A percentile compares a stretch with the other conserved stretches of the same genome.
These are phyloP conservation scores for Bolinopsis microptera DNA, from an alignment of 37 sponge, comb jelly and placozoan genomes.

Conservation along the genomic window DNA sequence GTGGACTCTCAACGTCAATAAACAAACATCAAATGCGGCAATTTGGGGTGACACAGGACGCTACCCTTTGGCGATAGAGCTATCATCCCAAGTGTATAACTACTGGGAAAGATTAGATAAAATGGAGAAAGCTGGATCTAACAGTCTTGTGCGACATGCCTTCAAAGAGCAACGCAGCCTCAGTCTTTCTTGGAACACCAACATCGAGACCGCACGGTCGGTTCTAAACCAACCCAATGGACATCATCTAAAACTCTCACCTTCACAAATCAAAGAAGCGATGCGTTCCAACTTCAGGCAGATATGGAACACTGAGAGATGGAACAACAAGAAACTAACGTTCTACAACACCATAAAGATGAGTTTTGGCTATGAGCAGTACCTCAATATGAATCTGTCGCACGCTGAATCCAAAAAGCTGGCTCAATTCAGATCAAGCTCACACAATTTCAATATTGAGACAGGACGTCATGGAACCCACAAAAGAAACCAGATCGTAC, in stretches of 20 bases:
- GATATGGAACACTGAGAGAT: not conserved
- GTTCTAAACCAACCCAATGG: too few species aligned
- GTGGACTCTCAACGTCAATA: not conserved
- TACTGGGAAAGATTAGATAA: not conserved
- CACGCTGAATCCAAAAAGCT: not conserved
- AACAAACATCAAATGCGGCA: too few species aligned
- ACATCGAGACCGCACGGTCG: too few species aligned
- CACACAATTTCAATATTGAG: not conserved
- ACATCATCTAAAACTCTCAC: too few species aligned
- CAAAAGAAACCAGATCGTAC: not conserved
- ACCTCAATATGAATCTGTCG: not conserved
- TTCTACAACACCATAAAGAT: not conserved
- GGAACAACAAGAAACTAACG: not conserved
- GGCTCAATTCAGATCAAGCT: not conserved
- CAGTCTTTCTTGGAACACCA: not conserved
- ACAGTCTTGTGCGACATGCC: not conserved
- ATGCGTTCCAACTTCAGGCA: too few species aligned
- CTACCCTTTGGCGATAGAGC: not conserved
- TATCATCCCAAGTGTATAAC: not conserved
- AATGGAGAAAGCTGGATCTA: not conserved
- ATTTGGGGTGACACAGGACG: constrained; percentile 26
- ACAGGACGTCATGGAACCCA: not conserved
- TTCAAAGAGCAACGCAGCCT: not conserved
- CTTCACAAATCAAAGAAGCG: too few species aligned
- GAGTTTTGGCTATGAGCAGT: not conserved